phyloP scores from a whole-genome alignment of 1,140 invertebrate genomes.

The Aphidius ervi region DNA sequence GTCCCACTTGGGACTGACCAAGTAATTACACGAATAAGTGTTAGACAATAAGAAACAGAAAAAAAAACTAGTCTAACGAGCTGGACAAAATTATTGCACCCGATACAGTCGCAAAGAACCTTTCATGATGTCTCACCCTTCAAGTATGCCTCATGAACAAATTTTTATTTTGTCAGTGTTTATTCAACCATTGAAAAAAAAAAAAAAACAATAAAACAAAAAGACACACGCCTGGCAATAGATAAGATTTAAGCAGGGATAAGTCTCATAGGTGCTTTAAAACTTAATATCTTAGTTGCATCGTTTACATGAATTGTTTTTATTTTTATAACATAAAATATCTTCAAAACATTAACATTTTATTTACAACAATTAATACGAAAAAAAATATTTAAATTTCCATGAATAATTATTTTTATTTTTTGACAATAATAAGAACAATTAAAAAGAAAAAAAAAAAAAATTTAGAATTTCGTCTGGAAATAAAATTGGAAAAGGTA shows the following conservation, averaged over 20 bases:
- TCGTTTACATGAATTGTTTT: background rate
- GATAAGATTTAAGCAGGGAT: background rate
- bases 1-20: conserved; percentile 5
- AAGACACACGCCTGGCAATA: background rate
- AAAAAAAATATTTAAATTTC: conserved; percentile 20
- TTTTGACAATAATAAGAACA: conserved; percentile 2
- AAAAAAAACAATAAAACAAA: conserved; percentile 28
- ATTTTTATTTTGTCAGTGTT: background rate
- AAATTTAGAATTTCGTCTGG: background rate
- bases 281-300: background rate
- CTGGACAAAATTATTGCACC: conserved; percentile 40
- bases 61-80: conserved; percentile 10
- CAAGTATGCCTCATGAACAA: background rate
- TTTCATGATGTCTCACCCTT: conserved; percentile 21
- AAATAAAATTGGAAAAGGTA: background rate
- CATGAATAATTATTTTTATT: background rate
- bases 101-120: conserved; percentile 43
- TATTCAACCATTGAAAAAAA: conserved; percentile 19
- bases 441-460: conserved; percentile 5
- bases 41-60: conserved; percentile 8
- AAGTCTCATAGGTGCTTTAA: conserved; percentile 20
- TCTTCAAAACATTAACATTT: background rate
- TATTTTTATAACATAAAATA: conserved; percentile 14
- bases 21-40: conserved; percentile 7
- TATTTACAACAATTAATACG: background rate